phyloP scores from a whole-genome alignment of 1,140 invertebrate species.

The Rhagoletis zephyria region DNA sequence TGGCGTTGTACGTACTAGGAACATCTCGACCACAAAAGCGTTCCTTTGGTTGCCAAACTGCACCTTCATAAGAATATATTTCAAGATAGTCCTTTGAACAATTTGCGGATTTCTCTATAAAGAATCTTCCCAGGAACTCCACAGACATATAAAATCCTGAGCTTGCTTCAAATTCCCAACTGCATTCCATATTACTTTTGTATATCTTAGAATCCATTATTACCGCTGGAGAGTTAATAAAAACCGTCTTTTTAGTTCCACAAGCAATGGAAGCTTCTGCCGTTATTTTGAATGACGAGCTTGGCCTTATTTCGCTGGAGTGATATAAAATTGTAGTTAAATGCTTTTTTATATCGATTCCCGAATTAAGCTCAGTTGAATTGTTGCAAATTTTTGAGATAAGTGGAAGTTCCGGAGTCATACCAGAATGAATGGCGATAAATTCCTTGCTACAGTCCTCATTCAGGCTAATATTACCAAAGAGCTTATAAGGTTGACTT shows the following conservation, averaged over 20 bases:
- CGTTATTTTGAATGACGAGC: not conserved
- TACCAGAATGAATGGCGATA: conserved; percentile 13
- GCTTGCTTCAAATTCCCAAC: conserved; percentile 80
- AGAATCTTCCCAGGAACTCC: conserved; percentile 76
- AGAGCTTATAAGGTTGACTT: conserved; percentile 56
- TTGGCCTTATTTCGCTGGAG: conserved; percentile 40
- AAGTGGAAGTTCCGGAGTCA: not conserved
- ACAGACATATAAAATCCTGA: conserved; percentile 80
- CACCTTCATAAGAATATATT: conserved; percentile 72
- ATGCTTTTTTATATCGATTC: conserved; percentile 16
- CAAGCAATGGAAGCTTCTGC: conserved; percentile 29
- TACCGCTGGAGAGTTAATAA: conserved; percentile 22
- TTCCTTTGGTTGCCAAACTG: conserved; percentile 76
- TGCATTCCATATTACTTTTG: conserved; percentile 81
- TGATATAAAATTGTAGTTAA: conserved; percentile 60
- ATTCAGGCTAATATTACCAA: conserved; percentile 60
- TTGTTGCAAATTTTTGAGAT: conserved; percentile 35
- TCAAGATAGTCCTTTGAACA: conserved; percentile 87
- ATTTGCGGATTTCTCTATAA: conserved; percentile 80
- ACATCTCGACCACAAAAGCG: conserved; percentile 82
- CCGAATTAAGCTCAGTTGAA: conserved; percentile 33
- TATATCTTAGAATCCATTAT: conserved; percentile 59
- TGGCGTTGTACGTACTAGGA: conserved; percentile 78
- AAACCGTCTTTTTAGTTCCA: conserved; percentile 54
- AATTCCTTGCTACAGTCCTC: conserved; percentile 66